Evolutionary conservation across 1,140 invertebrate genomes (phyloP).

Genomic region (Melitaea cinxia): DNA sequence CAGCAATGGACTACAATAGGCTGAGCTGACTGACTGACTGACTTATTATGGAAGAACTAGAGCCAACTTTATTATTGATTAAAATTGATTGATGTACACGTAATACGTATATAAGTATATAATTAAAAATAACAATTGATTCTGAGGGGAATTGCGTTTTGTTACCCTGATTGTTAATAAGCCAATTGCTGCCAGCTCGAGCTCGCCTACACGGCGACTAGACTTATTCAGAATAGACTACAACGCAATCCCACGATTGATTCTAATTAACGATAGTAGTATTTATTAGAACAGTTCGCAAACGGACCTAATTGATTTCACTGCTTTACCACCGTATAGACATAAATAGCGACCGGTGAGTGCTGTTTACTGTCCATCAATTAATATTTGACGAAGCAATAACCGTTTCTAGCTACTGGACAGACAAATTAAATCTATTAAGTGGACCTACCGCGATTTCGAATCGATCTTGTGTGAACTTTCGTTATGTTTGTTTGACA

Average conservation of each 20-base stretch:
- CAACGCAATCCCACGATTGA: conserved; percentile 75
- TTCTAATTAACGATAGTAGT: conserved; percentile 80
- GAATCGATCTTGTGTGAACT: background rate
- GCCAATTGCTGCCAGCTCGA: conserved; percentile 66
- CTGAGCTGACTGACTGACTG: no score
- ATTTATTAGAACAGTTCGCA: conserved; percentile 77
- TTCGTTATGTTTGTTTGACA: background rate
- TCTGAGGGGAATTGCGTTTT: conserved; percentile 54
- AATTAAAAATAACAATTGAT: conserved; percentile 61
- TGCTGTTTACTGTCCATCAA: conserved; percentile 52
- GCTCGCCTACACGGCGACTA: conserved; percentile 60
- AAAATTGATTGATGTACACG: no score
- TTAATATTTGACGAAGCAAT: conserved; percentile 42
- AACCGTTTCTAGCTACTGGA: conserved; percentile 21
- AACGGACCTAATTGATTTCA: conserved; percentile 78
- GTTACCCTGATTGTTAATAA: conserved; percentile 67
- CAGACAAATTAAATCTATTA: conserved; percentile 12
- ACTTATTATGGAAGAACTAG: no score
- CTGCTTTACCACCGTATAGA: conserved; percentile 49
- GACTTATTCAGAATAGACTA: conserved; percentile 71
- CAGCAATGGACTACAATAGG: no score
- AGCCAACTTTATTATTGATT: no score
- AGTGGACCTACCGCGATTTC: conserved; percentile 13
- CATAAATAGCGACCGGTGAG: conserved; percentile 46
- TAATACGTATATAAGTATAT: no score